Evolutionary conservation across 2,888 invertebrate species (phyloP).

Genomic region (Scelioninae gen. 1): DNA sequence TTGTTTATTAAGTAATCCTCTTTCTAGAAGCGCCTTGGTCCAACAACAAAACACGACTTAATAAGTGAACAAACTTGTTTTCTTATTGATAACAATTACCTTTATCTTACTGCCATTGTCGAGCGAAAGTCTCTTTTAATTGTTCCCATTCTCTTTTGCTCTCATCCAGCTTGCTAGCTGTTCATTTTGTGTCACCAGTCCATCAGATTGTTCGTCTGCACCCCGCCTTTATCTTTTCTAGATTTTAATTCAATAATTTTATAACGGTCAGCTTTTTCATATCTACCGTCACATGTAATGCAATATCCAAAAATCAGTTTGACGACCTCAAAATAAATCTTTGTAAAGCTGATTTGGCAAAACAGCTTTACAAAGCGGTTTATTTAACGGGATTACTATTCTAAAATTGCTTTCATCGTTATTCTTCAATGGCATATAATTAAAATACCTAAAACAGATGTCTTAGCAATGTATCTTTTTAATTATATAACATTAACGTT

Average conservation of each 20-base stretch:
- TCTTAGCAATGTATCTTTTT: too few species aligned
- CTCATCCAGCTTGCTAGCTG: slow-evolving; percentile 39
- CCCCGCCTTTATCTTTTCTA: slow-evolving; percentile 9
- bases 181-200: slow-evolving; percentile 57
- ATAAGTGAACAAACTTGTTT: slow-evolving; percentile 54
- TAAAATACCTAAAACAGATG: too few species aligned
- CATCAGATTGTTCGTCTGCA: slow-evolving; percentile 27
- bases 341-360: too few species aligned
- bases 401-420: too few species aligned
- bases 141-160: slow-evolving; percentile 52
- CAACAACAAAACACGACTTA: slow-evolving; percentile 57
- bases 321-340: background rate
- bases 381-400: too few species aligned
- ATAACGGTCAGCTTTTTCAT: slow-evolving; percentile 19
- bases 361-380: too few species aligned
- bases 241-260: slow-evolving; percentile 25
- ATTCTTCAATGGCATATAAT: too few species aligned
- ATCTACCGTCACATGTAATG: slow-evolving; percentile 9
- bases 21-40: slow-evolving; percentile 24
- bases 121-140: slow-evolving; percentile 54
- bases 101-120: slow-evolving; percentile 54
- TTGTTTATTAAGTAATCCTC: slow-evolving; percentile 40
- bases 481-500: too few species aligned
- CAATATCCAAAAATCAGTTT: slow-evolving; percentile 4
- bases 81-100: slow-evolving; percentile 68